These are phyloP conservation scores for Bostrychus sinensis DNA, from an alignment of 2,113 vertebrate species.

Conservation along the genomic window DNA sequence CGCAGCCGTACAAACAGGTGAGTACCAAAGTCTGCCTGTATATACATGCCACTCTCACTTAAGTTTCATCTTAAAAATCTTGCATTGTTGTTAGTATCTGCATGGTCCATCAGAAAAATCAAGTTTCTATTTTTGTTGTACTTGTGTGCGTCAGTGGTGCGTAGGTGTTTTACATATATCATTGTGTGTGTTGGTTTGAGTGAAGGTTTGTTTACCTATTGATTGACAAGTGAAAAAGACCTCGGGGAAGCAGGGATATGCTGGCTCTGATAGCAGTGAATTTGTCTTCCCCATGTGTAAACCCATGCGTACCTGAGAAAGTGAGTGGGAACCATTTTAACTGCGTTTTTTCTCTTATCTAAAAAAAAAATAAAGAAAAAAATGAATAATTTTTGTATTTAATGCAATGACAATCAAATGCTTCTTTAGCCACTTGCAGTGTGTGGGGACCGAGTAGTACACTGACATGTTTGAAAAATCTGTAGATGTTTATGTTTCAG, in stretches of 20 bases:
- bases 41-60: too few species aligned
- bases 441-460: slow-evolving; percentile 50
- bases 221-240: slow-evolving; percentile 57
- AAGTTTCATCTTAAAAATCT: too few species aligned
- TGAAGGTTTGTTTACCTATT: slow-evolving; percentile 51
- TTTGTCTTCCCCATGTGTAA: slow-evolving; percentile 40
- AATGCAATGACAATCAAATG: slow-evolving; percentile 64
- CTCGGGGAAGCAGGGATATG: slow-evolving; percentile 31
- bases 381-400: slow-evolving; percentile 41
- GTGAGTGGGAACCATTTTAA: slow-evolving; percentile 51
- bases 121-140: slow-evolving; percentile 24
- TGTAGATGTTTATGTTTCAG: slow-evolving; percentile 70
- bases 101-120: slow-evolving; percentile 22
- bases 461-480: slow-evolving; percentile 64
- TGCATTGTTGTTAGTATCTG: too few species aligned
- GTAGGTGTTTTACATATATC: slow-evolving; percentile 13
- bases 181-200: slow-evolving; percentile 19
- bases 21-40: slow-evolving; percentile 24
- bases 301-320: slow-evolving; percentile 51
- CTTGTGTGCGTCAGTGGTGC: slow-evolving; percentile 4
- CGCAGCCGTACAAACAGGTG: slow-evolving; percentile 61
- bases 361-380: slow-evolving; percentile 10
- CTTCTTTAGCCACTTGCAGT: neutral
- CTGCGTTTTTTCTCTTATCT: slow-evolving; percentile 51
- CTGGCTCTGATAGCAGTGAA: slow-evolving; percentile 22